Evolutionary conservation across 2,113 vertebrate genomes (phyloP), one percentile per base, ranked within the genome.

Genomic region (Lampris incognitus): DNA sequence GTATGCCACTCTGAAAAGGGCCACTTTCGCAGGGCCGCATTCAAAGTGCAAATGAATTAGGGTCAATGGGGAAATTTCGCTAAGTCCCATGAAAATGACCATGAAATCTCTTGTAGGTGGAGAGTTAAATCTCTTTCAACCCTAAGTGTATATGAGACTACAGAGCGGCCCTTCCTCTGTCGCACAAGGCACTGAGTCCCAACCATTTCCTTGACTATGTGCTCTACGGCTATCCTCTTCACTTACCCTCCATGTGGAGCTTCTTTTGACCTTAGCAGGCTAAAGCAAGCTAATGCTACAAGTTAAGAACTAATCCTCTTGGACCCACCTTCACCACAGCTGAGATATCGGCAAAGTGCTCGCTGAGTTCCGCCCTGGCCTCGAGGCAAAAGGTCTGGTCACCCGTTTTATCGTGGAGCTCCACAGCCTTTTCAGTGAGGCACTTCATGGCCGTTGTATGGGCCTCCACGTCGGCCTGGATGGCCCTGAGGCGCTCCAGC

Each of bases 281-380:
- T 54, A 11, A 10, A 54, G 51, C 10, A 10, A 7, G 54, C 2
- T 38, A 39, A 57, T 72, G 24, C n/a, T 69, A 11, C 8, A 24
- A 63, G 5, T 37, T 24, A 44, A 44, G 8, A 44, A 44, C 64
- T 52, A 40, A 62, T 0, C 0, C 9, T 10, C 48, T 72, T 38
- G 51, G 59, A 8, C 48, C 94, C 85, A 99, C 98, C 96, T 97
- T 98, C 67, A 97, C 95, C 72, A 97, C 94, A 0, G 96, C 92
- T 42, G 93, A 90, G 75, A 99, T 95, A 70, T 99, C 97, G 76
- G 91, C 93, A 84, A 98, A 97, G 67, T 97, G 97, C 13, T 88
- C 91, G 78, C 91, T 96, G 54, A 98, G 90, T 55, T 98, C 95
- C 24, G 94, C 94, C 82, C 94, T 95, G n/a, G 92, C 81, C 4